Percentiles rank a stretch among this genome's conserved stretches.
These are phyloP conservation scores for Molossus molossus DNA, from an alignment of 2,797 vertebrate species.

Conservation along the genomic window DNA sequence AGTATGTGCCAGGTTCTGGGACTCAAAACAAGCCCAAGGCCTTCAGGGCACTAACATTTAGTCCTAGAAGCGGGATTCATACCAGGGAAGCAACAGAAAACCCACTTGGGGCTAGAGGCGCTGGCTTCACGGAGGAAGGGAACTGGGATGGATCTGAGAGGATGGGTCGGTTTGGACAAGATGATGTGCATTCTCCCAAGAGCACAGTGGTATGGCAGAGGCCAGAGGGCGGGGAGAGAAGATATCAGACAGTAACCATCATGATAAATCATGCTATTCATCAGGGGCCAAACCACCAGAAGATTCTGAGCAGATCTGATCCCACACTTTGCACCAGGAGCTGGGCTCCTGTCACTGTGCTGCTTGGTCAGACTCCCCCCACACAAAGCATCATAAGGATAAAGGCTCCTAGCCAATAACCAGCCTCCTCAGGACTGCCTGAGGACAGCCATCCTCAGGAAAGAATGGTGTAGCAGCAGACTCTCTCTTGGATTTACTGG, in stretches of 20 bases:
- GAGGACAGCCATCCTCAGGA: background rate
- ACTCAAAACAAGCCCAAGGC: background rate
- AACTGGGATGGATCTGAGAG: background rate
- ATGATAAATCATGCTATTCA: fast-evolving
- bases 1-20: background rate
- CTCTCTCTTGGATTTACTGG: conserved; percentile 33
- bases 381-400: background rate
- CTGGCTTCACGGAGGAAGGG: background rate
- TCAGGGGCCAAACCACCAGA: fast-evolving
- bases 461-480: background rate
- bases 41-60: background rate
- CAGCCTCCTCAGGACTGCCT: background rate
- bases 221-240: background rate
- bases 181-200: background rate
- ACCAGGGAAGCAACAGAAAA: background rate
- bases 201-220: background rate
- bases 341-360: too few species aligned
- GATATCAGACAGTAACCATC: fast-evolving
- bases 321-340: fast-evolving
- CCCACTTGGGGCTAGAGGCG: background rate
- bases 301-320: background rate
- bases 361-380: background rate
- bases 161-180: background rate
- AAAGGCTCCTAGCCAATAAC: background rate
- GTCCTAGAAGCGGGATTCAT: background rate